phyloP scores from a whole-genome alignment of 37 sponge, comb jelly and placozoan genomes.

The Diacarnus erythraeanus region DNA sequence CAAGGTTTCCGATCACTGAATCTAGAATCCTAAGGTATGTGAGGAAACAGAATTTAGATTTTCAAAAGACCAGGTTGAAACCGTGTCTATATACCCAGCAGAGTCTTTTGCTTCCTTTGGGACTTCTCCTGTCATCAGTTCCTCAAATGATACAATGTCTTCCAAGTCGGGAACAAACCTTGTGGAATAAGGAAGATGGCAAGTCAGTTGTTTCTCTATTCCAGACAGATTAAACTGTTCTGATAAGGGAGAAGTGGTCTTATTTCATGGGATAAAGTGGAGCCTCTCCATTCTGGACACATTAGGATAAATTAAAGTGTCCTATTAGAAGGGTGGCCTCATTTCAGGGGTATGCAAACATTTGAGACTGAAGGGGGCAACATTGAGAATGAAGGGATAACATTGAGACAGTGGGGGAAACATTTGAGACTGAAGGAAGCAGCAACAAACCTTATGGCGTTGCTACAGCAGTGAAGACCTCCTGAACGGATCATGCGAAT shows the following conservation, averaged over 20 bases:
- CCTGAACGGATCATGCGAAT: slow-evolving; percentile 98
- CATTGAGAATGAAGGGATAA: no score
- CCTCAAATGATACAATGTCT: slow-evolving; percentile 89
- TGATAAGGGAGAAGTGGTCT: no score
- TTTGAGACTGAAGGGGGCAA: no score
- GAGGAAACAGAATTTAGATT: neutral
- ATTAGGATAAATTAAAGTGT: no score
- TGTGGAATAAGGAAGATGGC: neutral
- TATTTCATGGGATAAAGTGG: no score
- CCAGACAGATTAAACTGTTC: neutral
- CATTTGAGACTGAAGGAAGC: no score
- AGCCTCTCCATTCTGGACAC: no score
- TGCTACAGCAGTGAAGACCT: slow-evolving; percentile 92
- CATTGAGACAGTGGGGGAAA: no score
- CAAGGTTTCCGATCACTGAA: slow-evolving; percentile 78
- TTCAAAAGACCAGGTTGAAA: neutral
- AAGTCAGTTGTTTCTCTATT: neutral
- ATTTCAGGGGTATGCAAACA: no score
- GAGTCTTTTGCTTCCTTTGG: slow-evolving; percentile 61
- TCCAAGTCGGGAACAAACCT: slow-evolving; percentile 98
- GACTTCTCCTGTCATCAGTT: slow-evolving; percentile 57
- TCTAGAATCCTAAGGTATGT: slow-evolving; percentile 74
- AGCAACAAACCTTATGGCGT: slow-evolving; percentile 82
- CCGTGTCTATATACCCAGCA: slow-evolving; percentile 49
- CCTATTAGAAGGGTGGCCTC: no score